phyloP scores from a whole-genome alignment of 2,113 vertebrate genomes.

The Pandion haliaetus region DNA sequence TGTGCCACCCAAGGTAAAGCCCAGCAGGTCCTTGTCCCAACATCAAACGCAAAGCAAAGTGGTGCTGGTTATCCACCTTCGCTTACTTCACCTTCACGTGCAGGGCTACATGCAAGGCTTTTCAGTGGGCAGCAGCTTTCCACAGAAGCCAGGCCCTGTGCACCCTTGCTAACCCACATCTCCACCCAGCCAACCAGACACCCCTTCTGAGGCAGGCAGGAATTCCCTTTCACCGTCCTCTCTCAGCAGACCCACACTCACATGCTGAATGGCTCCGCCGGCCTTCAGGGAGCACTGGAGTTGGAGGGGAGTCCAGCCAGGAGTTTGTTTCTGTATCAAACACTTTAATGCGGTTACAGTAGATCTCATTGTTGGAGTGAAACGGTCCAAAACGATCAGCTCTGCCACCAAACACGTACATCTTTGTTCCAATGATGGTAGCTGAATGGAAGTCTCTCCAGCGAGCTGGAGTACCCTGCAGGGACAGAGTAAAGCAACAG shows the following conservation, averaged over 20 bases:
- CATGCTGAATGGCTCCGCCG: conserved; percentile 95
- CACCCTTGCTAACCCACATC: not conserved
- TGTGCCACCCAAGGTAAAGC: not conserved
- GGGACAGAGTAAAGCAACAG: not conserved
- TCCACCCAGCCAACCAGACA: not conserved
- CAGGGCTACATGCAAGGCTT: not conserved
- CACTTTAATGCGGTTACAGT: conserved; percentile 96
- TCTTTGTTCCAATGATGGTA: conserved; percentile 92
- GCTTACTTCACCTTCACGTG: not conserved
- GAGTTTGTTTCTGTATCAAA: conserved; percentile 93
- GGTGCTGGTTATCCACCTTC: not conserved
- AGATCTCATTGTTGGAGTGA: conserved; percentile 99
- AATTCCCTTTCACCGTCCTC: not conserved
- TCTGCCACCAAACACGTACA: conserved; percentile 96
- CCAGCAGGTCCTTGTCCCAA: not conserved
- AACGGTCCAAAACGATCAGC: conserved; percentile 96
- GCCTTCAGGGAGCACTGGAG: conserved; percentile 87
- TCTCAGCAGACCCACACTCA: conserved; percentile 69
- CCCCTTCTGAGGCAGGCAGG: not conserved
- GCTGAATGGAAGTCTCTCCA: conserved; percentile 99
- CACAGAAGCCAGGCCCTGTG: not conserved
- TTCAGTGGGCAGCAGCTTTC: not conserved
- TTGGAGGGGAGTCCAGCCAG: conserved; percentile 88
- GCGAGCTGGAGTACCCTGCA: conserved; percentile 89
- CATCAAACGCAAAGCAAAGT: not conserved